Percentiles rank a stretch among this genome's conserved stretches.
Conservation (phyloP, 2,113 vertebrate genomes). For the Corydoras sp. region DNA sequence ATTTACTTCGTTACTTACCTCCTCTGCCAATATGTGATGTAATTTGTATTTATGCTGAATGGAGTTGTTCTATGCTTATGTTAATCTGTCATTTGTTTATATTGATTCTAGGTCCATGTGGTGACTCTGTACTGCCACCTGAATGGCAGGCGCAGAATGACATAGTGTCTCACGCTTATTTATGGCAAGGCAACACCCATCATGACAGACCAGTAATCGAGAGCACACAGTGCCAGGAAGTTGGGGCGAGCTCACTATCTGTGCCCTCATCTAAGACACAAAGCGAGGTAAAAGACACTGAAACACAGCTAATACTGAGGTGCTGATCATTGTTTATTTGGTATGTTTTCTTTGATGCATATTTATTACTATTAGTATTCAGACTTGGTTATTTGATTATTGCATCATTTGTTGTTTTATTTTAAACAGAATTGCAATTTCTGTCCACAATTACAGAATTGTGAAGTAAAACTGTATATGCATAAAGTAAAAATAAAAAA, state of each 20-base stretch:
- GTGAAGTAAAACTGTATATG: no score
- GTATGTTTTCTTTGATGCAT: no score
- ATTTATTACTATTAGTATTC: no score
- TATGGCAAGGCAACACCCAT: constrained; percentile 92
- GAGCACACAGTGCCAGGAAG: constrained; percentile 48
- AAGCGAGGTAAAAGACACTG: constrained; percentile 52
- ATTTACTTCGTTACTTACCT: no score
- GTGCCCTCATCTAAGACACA: constrained; percentile 46
- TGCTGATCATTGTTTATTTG: neutral
- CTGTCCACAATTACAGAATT: no score
- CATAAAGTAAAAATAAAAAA: no score
- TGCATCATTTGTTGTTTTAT: no score
- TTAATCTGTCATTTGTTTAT: neutral
- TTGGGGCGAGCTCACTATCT: constrained; percentile 18
- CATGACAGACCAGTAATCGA: constrained; percentile 79
- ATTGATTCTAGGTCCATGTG: constrained; percentile 78
- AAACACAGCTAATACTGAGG: neutral
- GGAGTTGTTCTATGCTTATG: neutral
- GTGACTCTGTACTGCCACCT: constrained; percentile 83
- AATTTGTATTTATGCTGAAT: no score
- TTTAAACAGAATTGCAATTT: no score
- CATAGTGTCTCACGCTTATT: constrained; percentile 82
- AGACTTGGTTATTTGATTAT: no score
- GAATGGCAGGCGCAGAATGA: constrained; percentile 90
- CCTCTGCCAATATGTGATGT: no score